Evolutionary conservation across 2,888 invertebrate genomes (phyloP).

Genomic region (Ramazzottius varieornatus): DNA sequence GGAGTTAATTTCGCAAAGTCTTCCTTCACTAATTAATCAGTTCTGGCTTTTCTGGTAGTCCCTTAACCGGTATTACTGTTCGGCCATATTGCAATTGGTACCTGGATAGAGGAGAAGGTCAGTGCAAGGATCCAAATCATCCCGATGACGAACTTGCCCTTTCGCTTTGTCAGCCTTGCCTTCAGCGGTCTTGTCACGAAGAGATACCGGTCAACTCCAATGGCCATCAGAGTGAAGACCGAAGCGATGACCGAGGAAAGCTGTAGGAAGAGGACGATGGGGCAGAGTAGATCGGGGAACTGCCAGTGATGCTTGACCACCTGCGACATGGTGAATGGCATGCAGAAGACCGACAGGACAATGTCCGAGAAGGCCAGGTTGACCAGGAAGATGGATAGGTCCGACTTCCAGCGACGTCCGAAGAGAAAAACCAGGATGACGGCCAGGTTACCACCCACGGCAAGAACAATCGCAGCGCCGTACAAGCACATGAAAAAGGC

Average conservation of each 20-base stretch:
- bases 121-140: slow-evolving; percentile 8
- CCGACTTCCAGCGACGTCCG: slow-evolving; percentile 9
- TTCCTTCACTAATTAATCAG: too few species aligned
- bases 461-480: slow-evolving; percentile 8
- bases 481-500: background rate
- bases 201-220: slow-evolving; percentile 11
- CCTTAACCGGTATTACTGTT: too few species aligned
- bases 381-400: slow-evolving; percentile 10
- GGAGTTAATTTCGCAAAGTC: too few species aligned
- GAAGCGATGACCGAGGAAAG: slow-evolving; percentile 9
- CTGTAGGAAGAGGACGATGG: slow-evolving; percentile 10
- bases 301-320: slow-evolving; percentile 6
- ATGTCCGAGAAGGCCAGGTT: slow-evolving; percentile 13
- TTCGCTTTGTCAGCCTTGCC: slow-evolving; percentile 1
- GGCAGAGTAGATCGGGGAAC: background rate
- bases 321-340: slow-evolving; percentile 12
- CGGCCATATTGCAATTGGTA: too few species aligned
- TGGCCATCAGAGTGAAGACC: slow-evolving; percentile 11
- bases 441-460: slow-evolving; percentile 9
- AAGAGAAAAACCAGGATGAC: slow-evolving; percentile 10
- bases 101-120: slow-evolving; percentile 7
- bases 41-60: too few species aligned
- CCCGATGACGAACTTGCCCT: slow-evolving; percentile 7
- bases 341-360: slow-evolving; percentile 12
- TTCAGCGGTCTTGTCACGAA: background rate